Evolutionary conservation across 2,113 vertebrate species (phyloP).

Genomic region (Pteronura brasiliensis): DNA sequence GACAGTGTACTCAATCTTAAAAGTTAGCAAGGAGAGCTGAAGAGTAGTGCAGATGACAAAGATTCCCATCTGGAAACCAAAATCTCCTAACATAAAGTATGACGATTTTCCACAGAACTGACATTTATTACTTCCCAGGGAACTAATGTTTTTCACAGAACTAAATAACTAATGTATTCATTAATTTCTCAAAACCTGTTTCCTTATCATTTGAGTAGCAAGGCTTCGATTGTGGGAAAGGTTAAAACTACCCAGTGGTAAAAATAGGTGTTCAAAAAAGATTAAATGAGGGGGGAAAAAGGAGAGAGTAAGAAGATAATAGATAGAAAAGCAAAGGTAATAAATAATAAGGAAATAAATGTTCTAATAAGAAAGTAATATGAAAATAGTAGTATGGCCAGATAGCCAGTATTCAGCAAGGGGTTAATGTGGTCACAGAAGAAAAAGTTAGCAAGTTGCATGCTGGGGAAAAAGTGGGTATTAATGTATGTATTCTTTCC

Average conservation of each 20-base stretch:
- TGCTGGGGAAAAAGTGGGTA: neutral
- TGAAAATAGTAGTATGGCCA: neutral
- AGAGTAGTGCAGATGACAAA: neutral
- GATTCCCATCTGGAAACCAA: neutral
- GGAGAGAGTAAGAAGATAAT: neutral
- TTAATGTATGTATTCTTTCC: neutral
- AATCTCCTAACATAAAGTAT: neutral
- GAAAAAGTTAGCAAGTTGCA: neutral
- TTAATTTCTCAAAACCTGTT: neutral
- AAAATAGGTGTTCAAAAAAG: neutral
- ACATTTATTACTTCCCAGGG: neutral
- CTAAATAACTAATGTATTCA: neutral
- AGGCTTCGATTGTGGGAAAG: neutral
- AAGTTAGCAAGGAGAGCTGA: neutral
- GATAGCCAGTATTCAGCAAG: neutral
- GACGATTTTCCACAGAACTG: neutral
- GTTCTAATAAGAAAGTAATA: neutral
- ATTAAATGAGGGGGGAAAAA: neutral
- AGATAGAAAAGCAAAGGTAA: neutral
- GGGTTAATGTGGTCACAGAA: neutral
- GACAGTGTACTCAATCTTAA: neutral
- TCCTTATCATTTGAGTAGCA: neutral
- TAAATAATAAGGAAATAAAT: neutral
- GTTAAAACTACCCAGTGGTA: neutral
- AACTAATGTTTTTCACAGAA: neutral